Evolutionary conservation across 2,888 invertebrate genomes (phyloP), one percentile per base, ranked within the genome.

Genomic region (Stenurella melanura): DNA sequence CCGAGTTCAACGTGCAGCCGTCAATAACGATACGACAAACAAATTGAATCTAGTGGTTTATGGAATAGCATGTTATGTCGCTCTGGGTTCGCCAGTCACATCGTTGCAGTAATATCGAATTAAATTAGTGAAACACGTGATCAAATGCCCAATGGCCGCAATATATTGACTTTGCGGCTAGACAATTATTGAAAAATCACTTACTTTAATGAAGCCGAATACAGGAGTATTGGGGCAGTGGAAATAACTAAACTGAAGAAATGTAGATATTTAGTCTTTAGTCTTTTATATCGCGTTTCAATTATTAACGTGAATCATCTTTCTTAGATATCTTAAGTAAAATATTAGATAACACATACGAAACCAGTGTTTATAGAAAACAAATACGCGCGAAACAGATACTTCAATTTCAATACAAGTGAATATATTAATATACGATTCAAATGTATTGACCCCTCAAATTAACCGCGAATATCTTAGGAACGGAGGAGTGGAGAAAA

Each of bases 1-100:
- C 54, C 76, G 82, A 78, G 73, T 80, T 82, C 79, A 77, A 80
- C 78, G 80, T 80, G 77, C 82, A 82, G 81, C 84, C 83, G 85
- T 85, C 86, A 86, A 84, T 86, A 85, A 86, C 83, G 82, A 85
- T 86, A 86, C 85, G 84, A 85, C 85, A 85, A 86, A 86, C 85
- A 86, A 86, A 86, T 86, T 86, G 86, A 86, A 86, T 84, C 82
- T 82, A 83, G 81, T 79, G 83, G 83, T 81, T 81, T 81, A 80
- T 81, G 79, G 79, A 81, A 80, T 82, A 78, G 81, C 79, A 80
- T 83, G 81, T 83, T 83, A 79, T 78, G 79, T 79, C 81, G 78
- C 80, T 80, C 75, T 76, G 82, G 80, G 77, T 77, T 74, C 68
- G 73, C 73, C 81, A 78, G 77, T 80, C 81, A 75, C 80, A 76